Percentiles rank a stretch among this genome's conserved stretches.
These are phyloP conservation scores for Disparrhopalites patrizii DNA, from an alignment of 2,888 invertebrate species.

Conservation along the genomic window DNA sequence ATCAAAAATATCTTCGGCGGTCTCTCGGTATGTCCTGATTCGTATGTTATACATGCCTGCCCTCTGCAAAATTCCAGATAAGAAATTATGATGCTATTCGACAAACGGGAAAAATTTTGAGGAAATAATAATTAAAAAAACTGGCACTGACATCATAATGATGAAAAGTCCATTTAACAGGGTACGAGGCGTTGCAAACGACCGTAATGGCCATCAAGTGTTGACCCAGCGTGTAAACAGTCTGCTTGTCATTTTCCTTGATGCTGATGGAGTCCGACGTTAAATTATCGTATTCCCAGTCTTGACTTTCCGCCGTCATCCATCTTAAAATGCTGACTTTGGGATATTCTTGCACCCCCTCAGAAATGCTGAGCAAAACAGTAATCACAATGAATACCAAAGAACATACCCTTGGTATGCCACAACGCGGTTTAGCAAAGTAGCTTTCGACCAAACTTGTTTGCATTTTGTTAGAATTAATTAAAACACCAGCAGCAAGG, in stretches of 20 bases:
- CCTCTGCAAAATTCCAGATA: constrained; percentile 2
- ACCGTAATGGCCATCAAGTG: constrained; percentile 32
- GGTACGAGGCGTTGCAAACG: constrained; percentile 42
- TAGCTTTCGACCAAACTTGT: too few species aligned
- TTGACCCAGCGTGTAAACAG: constrained; percentile 32
- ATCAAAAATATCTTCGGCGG: constrained; percentile 32
- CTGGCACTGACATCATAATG: constrained; percentile 36
- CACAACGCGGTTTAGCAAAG: too few species aligned
- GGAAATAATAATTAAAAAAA: too few species aligned
- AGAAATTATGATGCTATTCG: not conserved
- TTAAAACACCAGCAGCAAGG: too few species aligned
- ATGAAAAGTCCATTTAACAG: constrained; percentile 42
- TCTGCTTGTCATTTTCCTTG: constrained; percentile 24
- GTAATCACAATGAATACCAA: too few species aligned
- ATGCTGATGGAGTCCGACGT: constrained; percentile 10
- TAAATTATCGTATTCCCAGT: constrained; percentile 25
- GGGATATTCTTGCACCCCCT: constrained; percentile 14
- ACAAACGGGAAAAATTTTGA: too few species aligned
- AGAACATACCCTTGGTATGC: too few species aligned
- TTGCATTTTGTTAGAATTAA: too few species aligned
- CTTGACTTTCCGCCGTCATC: constrained; percentile 11
- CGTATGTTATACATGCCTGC: constrained; percentile 9
- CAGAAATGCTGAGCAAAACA: too few species aligned
- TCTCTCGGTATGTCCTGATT: constrained; percentile 7
- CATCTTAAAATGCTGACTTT: constrained; percentile 17